These are phyloP conservation scores for human DNA, from an alignment of 2,113 vertebrate species.

Conservation along the genomic window DNA sequence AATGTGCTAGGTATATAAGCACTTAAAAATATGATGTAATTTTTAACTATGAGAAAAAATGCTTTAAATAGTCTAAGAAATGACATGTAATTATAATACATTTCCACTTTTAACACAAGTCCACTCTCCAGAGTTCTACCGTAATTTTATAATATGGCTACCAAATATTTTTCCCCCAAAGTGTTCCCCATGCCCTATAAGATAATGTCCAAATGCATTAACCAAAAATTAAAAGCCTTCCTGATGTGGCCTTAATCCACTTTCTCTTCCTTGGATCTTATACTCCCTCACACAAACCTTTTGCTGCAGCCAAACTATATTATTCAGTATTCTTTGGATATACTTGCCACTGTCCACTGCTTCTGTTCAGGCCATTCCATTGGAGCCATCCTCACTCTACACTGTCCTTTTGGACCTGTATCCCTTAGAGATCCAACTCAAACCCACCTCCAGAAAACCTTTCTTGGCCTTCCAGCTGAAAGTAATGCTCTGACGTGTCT, in stretches of 20 bases:
- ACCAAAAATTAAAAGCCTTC: not conserved
- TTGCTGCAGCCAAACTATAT: not conserved
- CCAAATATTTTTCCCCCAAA: not conserved
- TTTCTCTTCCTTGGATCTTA: not conserved
- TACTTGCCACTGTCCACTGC: no score
- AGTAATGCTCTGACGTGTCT: not conserved
- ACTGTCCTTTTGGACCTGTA: not conserved
- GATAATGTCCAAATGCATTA: not conserved
- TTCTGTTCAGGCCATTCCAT: not conserved
- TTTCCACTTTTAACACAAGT: not conserved
- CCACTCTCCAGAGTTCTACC: not conserved
- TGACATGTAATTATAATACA: not conserved
- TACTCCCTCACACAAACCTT: not conserved
- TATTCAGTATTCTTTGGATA: not conserved
- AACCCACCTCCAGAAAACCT: no score
- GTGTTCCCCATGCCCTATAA: not conserved
- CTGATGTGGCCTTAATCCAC: not conserved
- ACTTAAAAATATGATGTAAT: not conserved
- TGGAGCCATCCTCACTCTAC: not conserved
- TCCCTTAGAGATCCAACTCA: not conserved
- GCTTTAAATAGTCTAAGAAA: not conserved
- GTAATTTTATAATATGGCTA: not conserved
- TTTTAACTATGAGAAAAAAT: not conserved
- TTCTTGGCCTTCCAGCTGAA: not conserved
- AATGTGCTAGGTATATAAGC: not conserved